These are phyloP conservation scores for Eupithecia inturbata DNA, from an alignment of 2,888 invertebrate genomes.

Conservation along the genomic window DNA sequence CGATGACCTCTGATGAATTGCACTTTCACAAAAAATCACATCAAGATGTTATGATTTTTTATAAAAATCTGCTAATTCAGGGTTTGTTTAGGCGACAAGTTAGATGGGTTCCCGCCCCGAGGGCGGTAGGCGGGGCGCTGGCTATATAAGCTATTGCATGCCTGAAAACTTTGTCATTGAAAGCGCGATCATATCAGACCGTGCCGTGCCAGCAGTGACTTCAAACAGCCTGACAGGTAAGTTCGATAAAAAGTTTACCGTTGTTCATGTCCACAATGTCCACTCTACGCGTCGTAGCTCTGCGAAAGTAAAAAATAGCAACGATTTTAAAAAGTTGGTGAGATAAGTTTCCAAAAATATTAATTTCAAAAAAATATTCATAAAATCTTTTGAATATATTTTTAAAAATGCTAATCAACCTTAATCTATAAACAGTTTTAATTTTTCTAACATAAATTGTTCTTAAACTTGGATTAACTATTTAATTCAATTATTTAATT, in stretches of 20 bases:
- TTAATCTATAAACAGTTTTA: neutral
- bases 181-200: slow-evolving; percentile 72
- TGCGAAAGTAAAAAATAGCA: slow-evolving; percentile 20
- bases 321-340: neutral
- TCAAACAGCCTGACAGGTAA: slow-evolving; percentile 55
- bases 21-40: slow-evolving; percentile 22
- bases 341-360: neutral
- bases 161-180: slow-evolving; percentile 76
- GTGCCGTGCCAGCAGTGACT: slow-evolving; percentile 56
- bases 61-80: slow-evolving; percentile 7
- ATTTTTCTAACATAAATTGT: neutral
- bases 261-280: slow-evolving; percentile 21
- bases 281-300: slow-evolving; percentile 7
- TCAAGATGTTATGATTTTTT: neutral
- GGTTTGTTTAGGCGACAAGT: slow-evolving; percentile 56
- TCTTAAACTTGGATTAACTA: neutral
- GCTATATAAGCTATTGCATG: slow-evolving; percentile 77
- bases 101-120: slow-evolving; percentile 60
- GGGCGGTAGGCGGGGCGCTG: slow-evolving; percentile 75
- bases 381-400: neutral
- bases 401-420: neutral
- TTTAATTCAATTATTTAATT: neutral
- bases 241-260: slow-evolving; percentile 49
- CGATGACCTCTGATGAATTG: neutral
- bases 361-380: neutral